Base-by-base conservation (phyloP, 2,113 vertebrate genomes). In the Oceanodroma tethys region DNA sequence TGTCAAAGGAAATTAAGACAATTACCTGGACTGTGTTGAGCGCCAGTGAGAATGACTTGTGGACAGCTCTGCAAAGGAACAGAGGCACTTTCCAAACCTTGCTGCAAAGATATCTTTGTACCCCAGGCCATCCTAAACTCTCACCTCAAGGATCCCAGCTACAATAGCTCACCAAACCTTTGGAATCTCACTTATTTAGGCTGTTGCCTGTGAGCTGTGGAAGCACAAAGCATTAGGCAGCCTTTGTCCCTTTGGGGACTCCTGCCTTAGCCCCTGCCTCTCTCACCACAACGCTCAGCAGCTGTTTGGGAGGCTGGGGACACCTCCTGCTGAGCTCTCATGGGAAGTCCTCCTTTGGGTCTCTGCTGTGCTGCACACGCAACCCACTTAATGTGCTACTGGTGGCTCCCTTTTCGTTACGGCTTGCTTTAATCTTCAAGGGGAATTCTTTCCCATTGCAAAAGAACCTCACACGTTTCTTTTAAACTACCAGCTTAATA, bases 1-100 rank as follows among this genome's bases (percentile, higher is more conserved):
- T 95, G 88, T 83, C 82, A 88, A 45, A 93, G 75, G 88, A 88
- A 95, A 88, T 90, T 3, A 81, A 50, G 58, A 93, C 40, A 70
- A 92, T 81, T 83, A 86, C 71, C 80, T 83, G 93, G 27, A 5
- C 43, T 36, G 34, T 42, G 34, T 8, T 68, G 85, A 47, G 36
- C 4, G 25, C 48, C 71, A 66, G 58, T 2, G 34, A 79, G 84
- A 16, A 82, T 48, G 36, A 43, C 29, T 58, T 29, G 21, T 80
- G 75, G 70, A 47, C 58, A 78, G 80, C 50, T 76, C 71, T 43
- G 47, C 47, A 52, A 67, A 85, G 43, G 60, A 80, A 36, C 4
- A 40, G 34, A 27, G 15, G 11, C 58, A 3, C 47, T 60, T 56
- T 53, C 71, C 78, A 79, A 71, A 8, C 60, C 68, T 63, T 8